phyloP scores from a whole-genome alignment of 2,113 vertebrate genomes.

The Forbesichthys agassizii region DNA sequence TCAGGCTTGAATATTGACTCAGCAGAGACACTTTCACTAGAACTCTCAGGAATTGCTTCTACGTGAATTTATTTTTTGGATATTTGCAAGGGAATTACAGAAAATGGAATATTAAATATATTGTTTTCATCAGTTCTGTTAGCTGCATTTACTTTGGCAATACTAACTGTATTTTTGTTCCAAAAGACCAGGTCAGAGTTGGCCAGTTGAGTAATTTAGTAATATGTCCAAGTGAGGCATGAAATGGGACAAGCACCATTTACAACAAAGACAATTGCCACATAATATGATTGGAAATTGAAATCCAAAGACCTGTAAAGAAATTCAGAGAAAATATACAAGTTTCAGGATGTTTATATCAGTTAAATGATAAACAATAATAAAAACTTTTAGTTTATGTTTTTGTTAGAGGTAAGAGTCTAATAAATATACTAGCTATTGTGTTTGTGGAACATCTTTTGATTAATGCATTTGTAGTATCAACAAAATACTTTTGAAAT shows the following conservation, averaged over 20 bases:
- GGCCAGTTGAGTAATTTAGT: slow-evolving; percentile 17
- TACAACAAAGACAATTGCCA: slow-evolving; percentile 15
- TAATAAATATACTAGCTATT: no score
- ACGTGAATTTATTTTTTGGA: slow-evolving; percentile 9
- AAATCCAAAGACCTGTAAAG: slow-evolving; percentile 36
- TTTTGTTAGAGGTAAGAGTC: no score
- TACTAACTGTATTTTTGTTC: neutral
- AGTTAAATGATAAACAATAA: no score
- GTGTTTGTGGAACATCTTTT: no score
- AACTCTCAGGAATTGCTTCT: neutral
- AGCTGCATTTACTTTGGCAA: neutral
- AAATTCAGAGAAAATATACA: slow-evolving; percentile 2
- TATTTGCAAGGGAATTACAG: neutral
- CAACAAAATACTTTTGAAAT: no score
- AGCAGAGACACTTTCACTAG: slow-evolving; percentile 6
- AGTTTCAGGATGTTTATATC: neutral
- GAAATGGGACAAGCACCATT: slow-evolving; percentile 17
- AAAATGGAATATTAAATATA: no score
- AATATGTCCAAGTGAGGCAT: slow-evolving; percentile 39
- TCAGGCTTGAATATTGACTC: slow-evolving; percentile 22
- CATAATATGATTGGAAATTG: slow-evolving; percentile 33
- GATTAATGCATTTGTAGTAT: no score
- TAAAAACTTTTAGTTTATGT: no score
- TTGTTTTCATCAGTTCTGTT: neutral
- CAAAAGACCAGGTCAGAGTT: neutral